These are phyloP conservation scores for Apteryx owenii DNA, from an alignment of 2,113 vertebrate species.

Conservation along the genomic window DNA sequence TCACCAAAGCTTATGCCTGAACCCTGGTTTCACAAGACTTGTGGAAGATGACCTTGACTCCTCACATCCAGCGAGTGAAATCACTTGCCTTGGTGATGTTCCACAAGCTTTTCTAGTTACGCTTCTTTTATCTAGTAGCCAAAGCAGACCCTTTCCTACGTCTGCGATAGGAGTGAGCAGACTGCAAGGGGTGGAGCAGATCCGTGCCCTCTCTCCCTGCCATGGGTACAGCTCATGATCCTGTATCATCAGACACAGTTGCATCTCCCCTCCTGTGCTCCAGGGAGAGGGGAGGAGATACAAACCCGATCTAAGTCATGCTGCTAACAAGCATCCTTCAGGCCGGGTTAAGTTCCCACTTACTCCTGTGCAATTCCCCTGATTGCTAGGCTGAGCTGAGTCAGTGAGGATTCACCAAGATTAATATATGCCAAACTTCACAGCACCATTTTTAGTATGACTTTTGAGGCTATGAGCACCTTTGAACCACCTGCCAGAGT, in stretches of 20 bases:
- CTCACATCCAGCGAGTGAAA: not conserved
- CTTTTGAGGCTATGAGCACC: not conserved
- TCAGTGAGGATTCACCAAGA: not conserved
- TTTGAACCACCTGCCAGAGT: not conserved
- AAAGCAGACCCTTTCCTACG: not conserved
- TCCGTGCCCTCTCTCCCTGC: not conserved
- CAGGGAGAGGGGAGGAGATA: not conserved
- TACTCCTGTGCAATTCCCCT: not conserved
- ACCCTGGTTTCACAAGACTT: not conserved
- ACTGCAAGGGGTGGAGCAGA: accelerated
- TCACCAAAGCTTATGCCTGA: not conserved
- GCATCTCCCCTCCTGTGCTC: not conserved
- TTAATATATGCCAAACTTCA: not conserved
- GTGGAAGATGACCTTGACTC: not conserved
- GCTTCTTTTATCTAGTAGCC: not conserved
- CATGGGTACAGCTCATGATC: not conserved
- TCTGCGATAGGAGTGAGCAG: not conserved
- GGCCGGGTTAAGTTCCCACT: not conserved
- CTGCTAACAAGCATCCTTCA: not conserved
- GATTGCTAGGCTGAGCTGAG: not conserved
- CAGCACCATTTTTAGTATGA: not conserved
- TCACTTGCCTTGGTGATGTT: not conserved
- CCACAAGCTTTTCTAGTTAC: not conserved
- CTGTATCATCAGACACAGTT: not conserved
- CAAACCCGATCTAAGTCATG: not conserved